Evolutionary conservation across 2,797 vertebrate genomes (phyloP).

Genomic region (Enteromius mattozi): DNA sequence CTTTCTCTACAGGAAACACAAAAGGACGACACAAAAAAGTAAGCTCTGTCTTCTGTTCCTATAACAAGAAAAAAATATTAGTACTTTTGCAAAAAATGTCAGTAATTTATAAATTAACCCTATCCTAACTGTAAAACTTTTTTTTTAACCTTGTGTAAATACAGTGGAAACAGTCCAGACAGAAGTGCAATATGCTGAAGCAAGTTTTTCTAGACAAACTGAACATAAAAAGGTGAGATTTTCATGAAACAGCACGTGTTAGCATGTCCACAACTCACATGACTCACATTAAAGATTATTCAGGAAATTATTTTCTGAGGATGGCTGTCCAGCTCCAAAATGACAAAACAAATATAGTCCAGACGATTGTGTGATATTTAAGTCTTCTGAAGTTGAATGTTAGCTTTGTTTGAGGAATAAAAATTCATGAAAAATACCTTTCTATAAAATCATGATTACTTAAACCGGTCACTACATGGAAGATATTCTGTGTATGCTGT

Average conservation of each 20-base stretch:
- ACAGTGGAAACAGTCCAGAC: conserved; percentile 1
- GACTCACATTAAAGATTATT: background rate
- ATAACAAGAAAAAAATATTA: background rate
- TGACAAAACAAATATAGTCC: background rate
- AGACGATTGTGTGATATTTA: background rate
- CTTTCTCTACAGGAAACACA: background rate
- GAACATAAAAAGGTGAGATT: background rate
- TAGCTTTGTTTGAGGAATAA: background rate
- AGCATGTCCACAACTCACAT: background rate
- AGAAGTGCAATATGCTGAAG: no score
- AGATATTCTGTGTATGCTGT: background rate
- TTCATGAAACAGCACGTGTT: background rate
- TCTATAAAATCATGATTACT: background rate
- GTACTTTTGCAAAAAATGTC: background rate
- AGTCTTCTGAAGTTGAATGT: background rate
- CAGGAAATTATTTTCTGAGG: background rate
- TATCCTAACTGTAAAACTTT: background rate
- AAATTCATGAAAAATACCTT: background rate
- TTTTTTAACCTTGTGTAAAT: background rate
- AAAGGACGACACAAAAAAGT: background rate
- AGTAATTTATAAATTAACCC: background rate
- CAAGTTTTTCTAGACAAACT: no score
- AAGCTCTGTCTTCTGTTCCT: background rate
- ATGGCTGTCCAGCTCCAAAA: background rate
- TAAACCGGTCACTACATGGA: background rate